phyloP scores from a whole-genome alignment of 2,113 vertebrate species.

The Leucopternis melanops region DNA sequence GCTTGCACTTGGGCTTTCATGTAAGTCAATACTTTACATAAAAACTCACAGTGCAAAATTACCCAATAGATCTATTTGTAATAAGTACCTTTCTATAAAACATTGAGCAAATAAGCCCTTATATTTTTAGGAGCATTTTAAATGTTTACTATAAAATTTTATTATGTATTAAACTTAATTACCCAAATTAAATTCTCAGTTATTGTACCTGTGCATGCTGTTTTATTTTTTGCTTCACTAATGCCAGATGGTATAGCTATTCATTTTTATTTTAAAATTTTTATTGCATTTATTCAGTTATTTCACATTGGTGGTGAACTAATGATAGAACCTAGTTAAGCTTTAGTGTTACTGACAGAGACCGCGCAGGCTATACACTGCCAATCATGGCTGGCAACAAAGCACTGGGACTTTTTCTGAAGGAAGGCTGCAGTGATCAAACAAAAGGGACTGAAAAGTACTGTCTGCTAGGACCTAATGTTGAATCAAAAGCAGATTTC shows the following conservation, averaged over 20 bases:
- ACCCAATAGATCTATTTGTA: not conserved
- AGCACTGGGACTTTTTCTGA: not conserved
- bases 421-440: not conserved
- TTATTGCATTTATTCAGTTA: not conserved
- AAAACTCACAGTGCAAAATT: not conserved
- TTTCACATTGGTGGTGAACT: not conserved
- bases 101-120: not conserved
- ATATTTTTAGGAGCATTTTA: conserved; percentile 19
- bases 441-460: not conserved
- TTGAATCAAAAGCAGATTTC: conserved; percentile 44
- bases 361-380: not conserved
- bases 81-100: not conserved
- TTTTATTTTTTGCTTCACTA: not conserved
- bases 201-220: not conserved
- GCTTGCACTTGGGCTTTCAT: not conserved
- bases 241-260: not conserved
- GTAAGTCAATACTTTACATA: not conserved
- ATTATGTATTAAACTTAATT: conserved; percentile 20
- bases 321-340: not conserved
- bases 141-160: conserved; percentile 33
- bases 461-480: not conserved
- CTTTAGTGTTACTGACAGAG: not conserved
- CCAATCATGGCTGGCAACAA: not conserved
- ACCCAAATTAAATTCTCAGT: not conserved
- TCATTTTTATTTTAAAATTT: not conserved